A percentile compares a stretch with the other conserved stretches of the same genome.
phyloP scores from a whole-genome alignment of 30 jellyfish, hydroid and myxozoan species.

The Hydractinia echinata region DNA sequence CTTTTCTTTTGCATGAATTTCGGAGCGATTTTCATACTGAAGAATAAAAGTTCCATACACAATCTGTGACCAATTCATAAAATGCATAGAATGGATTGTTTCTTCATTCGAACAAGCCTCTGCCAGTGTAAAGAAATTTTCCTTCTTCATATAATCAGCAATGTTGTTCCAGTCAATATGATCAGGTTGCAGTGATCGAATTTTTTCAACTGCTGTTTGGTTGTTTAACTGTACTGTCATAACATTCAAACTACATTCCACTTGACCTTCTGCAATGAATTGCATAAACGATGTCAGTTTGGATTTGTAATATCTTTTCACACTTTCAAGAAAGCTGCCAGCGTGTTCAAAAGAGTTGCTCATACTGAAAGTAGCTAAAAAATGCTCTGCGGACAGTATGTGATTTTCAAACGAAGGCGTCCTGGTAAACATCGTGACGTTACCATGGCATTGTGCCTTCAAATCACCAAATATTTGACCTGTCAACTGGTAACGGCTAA shows the following conservation, averaged over 20 bases:
- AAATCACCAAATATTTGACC: slow-evolving; percentile 13
- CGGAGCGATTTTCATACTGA: not conserved
- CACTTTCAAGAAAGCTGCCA: slow-evolving; percentile 10
- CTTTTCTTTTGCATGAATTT: no score
- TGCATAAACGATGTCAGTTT: no score
- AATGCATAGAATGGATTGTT: slow-evolving; percentile 8
- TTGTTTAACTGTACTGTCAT: not conserved
- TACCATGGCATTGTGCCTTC: slow-evolving; percentile 2
- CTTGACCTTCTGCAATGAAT: not conserved
- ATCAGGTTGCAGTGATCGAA: not conserved
- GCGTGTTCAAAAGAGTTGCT: not conserved
- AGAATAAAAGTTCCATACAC: slow-evolving; percentile 14
- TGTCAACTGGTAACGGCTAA: slow-evolving; percentile 8
- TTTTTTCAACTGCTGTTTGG: not conserved
- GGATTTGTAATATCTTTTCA: not conserved
- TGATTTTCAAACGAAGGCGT: not conserved
- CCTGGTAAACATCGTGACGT: slow-evolving; percentile 7
- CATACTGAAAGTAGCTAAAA: not conserved
- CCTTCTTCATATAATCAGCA: not conserved
- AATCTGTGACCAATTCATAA: slow-evolving; percentile 11
- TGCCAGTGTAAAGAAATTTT: slow-evolving; percentile 1
- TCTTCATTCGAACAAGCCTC: slow-evolving; percentile 7
- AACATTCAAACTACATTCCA: not conserved
- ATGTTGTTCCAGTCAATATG: slow-evolving; percentile 16
- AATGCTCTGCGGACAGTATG: not conserved